These are phyloP conservation scores for Heteropelma amictum DNA, from an alignment of 2,888 invertebrate genomes.

Conservation along the genomic window DNA sequence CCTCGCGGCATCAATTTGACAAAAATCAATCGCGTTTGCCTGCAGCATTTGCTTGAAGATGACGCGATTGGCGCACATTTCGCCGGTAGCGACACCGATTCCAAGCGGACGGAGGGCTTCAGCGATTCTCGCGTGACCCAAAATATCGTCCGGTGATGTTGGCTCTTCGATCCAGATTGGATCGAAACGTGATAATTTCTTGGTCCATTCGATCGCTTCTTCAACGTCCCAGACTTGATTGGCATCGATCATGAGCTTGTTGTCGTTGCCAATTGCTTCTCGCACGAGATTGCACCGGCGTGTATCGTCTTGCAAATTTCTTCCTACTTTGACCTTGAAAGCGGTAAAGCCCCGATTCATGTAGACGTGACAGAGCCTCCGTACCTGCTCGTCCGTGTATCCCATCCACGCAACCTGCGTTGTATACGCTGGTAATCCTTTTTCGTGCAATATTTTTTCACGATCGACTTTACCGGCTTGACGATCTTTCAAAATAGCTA, in stretches of 20 bases:
- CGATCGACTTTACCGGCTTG: slow-evolving; percentile 81
- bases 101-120: slow-evolving; percentile 85
- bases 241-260: slow-evolving; percentile 91
- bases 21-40: slow-evolving; percentile 88
- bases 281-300: slow-evolving; percentile 86
- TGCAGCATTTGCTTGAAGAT: slow-evolving; percentile 95
- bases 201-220: slow-evolving; percentile 93
- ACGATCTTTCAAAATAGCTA: slow-evolving; percentile 83
- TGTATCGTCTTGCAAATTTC: slow-evolving; percentile 87
- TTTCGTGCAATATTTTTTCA: slow-evolving; percentile 81
- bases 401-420: slow-evolving; percentile 95
- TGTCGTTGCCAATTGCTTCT: slow-evolving; percentile 87
- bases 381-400: slow-evolving; percentile 88
- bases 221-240: slow-evolving; percentile 94
- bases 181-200: slow-evolving; percentile 85
- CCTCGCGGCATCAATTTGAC: slow-evolving; percentile 94
- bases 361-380: slow-evolving; percentile 85
- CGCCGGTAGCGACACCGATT: slow-evolving; percentile 94
- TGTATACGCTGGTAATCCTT: slow-evolving; percentile 92
- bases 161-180: slow-evolving; percentile 96
- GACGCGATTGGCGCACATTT: slow-evolving; percentile 94
- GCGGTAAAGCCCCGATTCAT: slow-evolving; percentile 87
- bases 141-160: slow-evolving; percentile 92
- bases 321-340: slow-evolving; percentile 95
- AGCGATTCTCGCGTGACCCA: slow-evolving; percentile 91